Evolutionary conservation across 23 tunicate species (phyloP).

Genomic region (Styela clava): DNA sequence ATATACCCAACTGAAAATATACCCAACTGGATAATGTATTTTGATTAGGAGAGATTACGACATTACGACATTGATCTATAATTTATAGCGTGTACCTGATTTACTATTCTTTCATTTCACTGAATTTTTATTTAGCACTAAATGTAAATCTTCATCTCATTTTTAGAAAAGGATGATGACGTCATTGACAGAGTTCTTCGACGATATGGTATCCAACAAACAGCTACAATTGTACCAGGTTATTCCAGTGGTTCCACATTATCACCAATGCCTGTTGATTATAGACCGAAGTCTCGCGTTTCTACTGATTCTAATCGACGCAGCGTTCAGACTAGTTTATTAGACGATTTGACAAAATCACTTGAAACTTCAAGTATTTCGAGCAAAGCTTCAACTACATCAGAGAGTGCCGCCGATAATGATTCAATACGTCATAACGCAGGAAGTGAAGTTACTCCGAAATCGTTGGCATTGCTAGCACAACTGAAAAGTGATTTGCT

Average conservation of each 20-base stretch:
- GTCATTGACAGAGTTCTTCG: conserved; percentile 76
- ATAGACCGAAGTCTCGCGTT: background rate
- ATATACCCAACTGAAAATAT: no score
- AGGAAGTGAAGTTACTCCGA: conserved; percentile 56
- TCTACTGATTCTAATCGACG: background rate
- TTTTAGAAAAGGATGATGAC: conserved; percentile 37
- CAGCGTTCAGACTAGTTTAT: background rate
- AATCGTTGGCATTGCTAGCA: conserved; percentile 62
- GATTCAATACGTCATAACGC: background rate
- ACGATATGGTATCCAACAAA: conserved; percentile 71
- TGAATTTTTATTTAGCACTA: no score
- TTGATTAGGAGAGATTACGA: no score
- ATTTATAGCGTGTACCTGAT: no score
- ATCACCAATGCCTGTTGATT: conserved; percentile 18
- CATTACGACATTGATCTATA: no score
- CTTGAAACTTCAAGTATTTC: background rate
- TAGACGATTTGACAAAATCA: background rate
- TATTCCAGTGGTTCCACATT: conserved; percentile 8
- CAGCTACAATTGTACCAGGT: conserved; percentile 16
- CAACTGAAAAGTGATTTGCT: conserved; percentile 75
- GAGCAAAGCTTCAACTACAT: background rate
- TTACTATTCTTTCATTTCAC: no score
- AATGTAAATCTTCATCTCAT: no score
- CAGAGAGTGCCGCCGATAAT: conserved; percentile 4
- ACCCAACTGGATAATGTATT: no score